Evolutionary conservation across 30 jellyfish, hydroid and myxozoan species (phyloP), one percentile per base, ranked within the genome.

Genomic region (Aurelia aurita complex sp. Pacific): DNA sequence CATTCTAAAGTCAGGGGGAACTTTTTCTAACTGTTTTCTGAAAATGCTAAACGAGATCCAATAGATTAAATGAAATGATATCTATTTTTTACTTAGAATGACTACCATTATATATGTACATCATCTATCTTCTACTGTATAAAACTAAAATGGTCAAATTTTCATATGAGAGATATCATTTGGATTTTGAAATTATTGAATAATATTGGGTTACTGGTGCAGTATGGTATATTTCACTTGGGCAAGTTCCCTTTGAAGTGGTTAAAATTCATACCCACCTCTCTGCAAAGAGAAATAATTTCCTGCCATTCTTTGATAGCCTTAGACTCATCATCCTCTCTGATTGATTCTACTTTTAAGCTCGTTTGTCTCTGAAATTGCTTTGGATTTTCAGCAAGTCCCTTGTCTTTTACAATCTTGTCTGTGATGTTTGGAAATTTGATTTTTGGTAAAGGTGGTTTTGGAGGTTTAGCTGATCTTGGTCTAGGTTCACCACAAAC

Each of bases 271-370:
- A 34, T 16, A 64, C 74, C 29, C 62, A 92, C 99, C 90, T 94
- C 89, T 80, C 71, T 82, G 61, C 99, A 94, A 16, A 94, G 34
- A 4, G 85, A 40, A 6, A 94, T 89, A 66, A 94, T 84, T 18
- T 89, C 93, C 19, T 75, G 72, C 99, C 99, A 94, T 76, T 74
- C 69, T 34, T 88, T 71, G 17, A 89, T 18, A 32, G 99, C 99
- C 51, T 57, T 64, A 4, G 69, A 38, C 76, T 78, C 95, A 63
- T 89, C 97, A 62, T 89, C 96, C 38, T 77, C 91, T 59, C 97
- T 73, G 1, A 89, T 60, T 13, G 88, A 40, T 64, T 94, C 97
- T 5, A 95, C 89, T 80, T 85, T 84, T 8, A 69, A 61, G 72
- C 99, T 94, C 66, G 89, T 64, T 50, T 94, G 99, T 23, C 97